Evolutionary conservation across 2,888 invertebrate genomes (phyloP).

Genomic region (Nephrotoma guestfalica): DNA sequence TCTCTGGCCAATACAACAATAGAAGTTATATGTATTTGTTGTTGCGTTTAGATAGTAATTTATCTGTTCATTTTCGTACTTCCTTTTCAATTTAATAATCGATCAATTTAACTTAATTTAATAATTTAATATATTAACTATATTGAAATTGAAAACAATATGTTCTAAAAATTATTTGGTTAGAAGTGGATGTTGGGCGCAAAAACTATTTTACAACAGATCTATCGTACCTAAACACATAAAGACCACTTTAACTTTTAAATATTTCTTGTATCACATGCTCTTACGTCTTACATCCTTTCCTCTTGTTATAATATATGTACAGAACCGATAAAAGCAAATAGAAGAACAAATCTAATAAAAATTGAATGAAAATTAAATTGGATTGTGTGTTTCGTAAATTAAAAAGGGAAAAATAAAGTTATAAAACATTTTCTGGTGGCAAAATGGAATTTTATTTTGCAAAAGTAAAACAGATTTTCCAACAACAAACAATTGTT

Average conservation of each 20-base stretch:
- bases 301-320: neutral
- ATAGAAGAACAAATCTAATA: neutral
- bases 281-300: neutral
- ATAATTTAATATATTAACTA: neutral
- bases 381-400: neutral
- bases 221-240: neutral
- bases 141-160: neutral
- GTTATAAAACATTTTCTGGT: neutral
- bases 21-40: no score
- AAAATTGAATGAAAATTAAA: neutral
- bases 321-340: neutral
- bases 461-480: neutral
- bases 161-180: neutral
- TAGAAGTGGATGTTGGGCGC: neutral
- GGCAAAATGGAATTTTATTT: neutral
- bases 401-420: neutral
- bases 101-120: no score
- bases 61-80: neutral
- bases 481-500: neutral
- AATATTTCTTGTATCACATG: neutral
- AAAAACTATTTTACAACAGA: neutral
- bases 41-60: neutral
- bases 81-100: neutral
- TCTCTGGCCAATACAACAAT: no score
- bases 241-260: neutral